phyloP scores from a whole-genome alignment of 35 echinoderm and acorn worm genomes.

The Ptychodera flava region DNA sequence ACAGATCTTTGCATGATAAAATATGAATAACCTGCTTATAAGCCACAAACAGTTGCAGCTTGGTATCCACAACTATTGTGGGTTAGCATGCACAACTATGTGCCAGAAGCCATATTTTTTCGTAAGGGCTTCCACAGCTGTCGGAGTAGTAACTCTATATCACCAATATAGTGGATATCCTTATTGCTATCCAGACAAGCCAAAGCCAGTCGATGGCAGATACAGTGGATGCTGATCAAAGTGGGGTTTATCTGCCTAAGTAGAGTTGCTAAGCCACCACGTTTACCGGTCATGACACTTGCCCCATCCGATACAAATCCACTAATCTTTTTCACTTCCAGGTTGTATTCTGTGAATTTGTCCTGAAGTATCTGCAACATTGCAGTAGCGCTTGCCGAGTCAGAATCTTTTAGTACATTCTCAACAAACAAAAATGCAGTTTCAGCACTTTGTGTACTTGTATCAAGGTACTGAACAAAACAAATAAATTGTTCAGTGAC shows the following conservation, averaged over 20 bases:
- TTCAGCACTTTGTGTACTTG: background rate
- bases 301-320: background rate
- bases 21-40: too few relatives aligned
- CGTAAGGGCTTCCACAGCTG: too few relatives aligned
- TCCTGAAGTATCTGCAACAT: background rate
- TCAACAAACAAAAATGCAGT: background rate
- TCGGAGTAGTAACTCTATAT: too few relatives aligned
- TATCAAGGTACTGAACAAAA: constrained; percentile 2
- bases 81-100: too few relatives aligned
- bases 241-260: background rate
- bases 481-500: background rate
- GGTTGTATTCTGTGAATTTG: background rate
- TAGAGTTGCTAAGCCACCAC: background rate
- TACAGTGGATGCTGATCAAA: background rate
- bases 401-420: background rate
- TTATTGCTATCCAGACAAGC: background rate
- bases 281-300: background rate
- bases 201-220: background rate
- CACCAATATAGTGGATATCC: too few relatives aligned
- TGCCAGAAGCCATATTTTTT: too few relatives aligned
- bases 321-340: background rate
- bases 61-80: too few relatives aligned
- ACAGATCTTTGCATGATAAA: too few relatives aligned
- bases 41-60: too few relatives aligned
- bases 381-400: background rate